Base-by-base conservation (phyloP, 2,888 invertebrate species). In the Pycnomerus fuliginosus region DNA sequence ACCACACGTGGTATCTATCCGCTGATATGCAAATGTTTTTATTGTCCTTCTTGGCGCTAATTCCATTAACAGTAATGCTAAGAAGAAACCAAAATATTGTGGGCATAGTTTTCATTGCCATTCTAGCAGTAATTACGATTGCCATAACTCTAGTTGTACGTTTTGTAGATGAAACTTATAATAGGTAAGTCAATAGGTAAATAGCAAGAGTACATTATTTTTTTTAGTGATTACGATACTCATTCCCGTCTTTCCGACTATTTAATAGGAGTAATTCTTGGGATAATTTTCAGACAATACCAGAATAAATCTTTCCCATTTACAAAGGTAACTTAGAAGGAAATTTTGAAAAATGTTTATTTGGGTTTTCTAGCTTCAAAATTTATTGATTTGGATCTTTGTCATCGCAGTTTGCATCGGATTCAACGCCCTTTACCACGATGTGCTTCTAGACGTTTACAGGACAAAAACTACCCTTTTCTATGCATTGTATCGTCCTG, bases 1-100 rank as follows among this genome's bases (percentile, higher is more conserved):
- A 51, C 2, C 68, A 65, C 31, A 62, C 68, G 1, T 71, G 70
- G 70, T 71, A 70, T 45, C 45, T 71, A 34, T 64, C 68, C 17
- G 68, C 64, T 1, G 71, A 71, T 47, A 66, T 68, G 58, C 71
- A 71, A 46, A 55, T 70, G 44, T 70, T 66, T 44, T 17, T 68
- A 2, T 16, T 68, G 16, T 58, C 70, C 3, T 69, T 69, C 1
- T 11, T 70, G 5, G 32, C 70, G 7, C 41, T 70, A 10, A 59
- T 69, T 38, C 68, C 66, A 1, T 37, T 62, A 2, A 43, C 61
- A 4, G 14, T 56, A 5, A 35, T 45, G 4, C 35, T 56, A 4
- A 53, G 48, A 23, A 44, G 42, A 28, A 54, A 48, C 29, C 13
- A 24, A 3, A 50, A 55, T 1, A 52, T 64, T 51, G 24, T 44